Evolutionary conservation across 2,113 vertebrate genomes (phyloP), one percentile per base, ranked within the genome.

Genomic region (Pterocles burchelli): DNA sequence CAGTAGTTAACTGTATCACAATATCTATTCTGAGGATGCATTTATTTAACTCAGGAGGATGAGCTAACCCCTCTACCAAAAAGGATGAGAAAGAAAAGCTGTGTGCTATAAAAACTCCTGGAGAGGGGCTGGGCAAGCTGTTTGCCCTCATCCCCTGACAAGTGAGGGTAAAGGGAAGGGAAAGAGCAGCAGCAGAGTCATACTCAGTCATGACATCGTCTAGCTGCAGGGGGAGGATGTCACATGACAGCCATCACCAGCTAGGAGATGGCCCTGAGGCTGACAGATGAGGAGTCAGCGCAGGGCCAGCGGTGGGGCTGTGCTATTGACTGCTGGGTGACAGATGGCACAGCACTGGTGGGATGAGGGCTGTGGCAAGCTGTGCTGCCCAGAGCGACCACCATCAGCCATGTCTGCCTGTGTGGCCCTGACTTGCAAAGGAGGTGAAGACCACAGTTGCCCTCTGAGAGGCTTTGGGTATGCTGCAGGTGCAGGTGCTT

Each of bases 401-500:
- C 43, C 11, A 4, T 7, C 48, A 62, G 67, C 11, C 26, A 36
- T 0, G 0, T 19, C 34, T 19, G 13, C 0, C 3, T 3, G 1
- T 33, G 19, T 3, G 9, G 20, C 16, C 20, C 51, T 19, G 66
- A 18, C 57, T 58, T 11, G 20, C 36, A 61, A 18, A 54, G 45
- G 61, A 72, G n/a, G 34, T 7, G 22, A 13, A 49, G 48, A 36
- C 14, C 51, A 57, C 24, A 29, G 34, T 2, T 29, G 48, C 26
- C 49, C 67, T 41, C 0, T 2, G 58, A 82, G 82, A 75, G 62
- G 54, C 59, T 46, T 29, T 58, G 61, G 31, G 29, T n/a, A 26
- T 70, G 73, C 54, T 25, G 31, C 13, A 13, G 0, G 1, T 20
- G 16, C 52, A 55, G 43, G 6, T 51, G 20, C 68, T 57, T 0